Evolutionary conservation across 1,140 invertebrate genomes (phyloP), one percentile per base, ranked within the genome.

Genomic region (Drosophila aff.): DNA sequence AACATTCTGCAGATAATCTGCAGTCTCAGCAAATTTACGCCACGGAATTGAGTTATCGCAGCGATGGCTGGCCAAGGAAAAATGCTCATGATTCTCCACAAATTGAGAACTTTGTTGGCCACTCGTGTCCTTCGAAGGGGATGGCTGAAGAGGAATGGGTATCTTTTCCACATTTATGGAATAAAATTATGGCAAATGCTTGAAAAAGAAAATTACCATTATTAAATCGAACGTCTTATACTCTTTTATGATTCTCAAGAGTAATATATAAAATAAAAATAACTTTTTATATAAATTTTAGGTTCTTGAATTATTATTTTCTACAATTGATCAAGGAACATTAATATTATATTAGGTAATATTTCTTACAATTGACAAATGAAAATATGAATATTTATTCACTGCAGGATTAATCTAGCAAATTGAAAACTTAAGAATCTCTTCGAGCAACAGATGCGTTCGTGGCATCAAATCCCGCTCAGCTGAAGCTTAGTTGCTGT

Each of bases 1-100:
- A 60, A 21, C 57, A 49, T 38, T 64, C 59, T 53, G 64, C 36
- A 64, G 68, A 76, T 89, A 89, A 86, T 86, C 84, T 85, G 65
- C 75, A 78, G 75, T 57, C 75, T 78, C 75, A 77, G 75, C 75
- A 77, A 76, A 77, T 77, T 77, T 76, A 33, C 55, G 68, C 38
- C 49, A 67, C 64, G 63, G 50, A 67, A 78, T 78, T 78, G 74
- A 78, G 75, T 61, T 61, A 78, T 77, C 49, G 46, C 36, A 63
- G 11, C 33, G 46, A 53, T 31, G 46, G 23, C 11, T 41, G 36
- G 23, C 16, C n/a, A 23, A 43, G 41, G 33, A 61, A 46, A 73
- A 23, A 59, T 47, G n/a, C 21, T 23, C 31, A 41, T 26, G 66
- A 43, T 50, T 31, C 40, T 38, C 8, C 15, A 15, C 38, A 73